These are phyloP conservation scores for Mionectes macconnelli DNA, from an alignment of 2,113 vertebrate species.

Conservation along the genomic window DNA sequence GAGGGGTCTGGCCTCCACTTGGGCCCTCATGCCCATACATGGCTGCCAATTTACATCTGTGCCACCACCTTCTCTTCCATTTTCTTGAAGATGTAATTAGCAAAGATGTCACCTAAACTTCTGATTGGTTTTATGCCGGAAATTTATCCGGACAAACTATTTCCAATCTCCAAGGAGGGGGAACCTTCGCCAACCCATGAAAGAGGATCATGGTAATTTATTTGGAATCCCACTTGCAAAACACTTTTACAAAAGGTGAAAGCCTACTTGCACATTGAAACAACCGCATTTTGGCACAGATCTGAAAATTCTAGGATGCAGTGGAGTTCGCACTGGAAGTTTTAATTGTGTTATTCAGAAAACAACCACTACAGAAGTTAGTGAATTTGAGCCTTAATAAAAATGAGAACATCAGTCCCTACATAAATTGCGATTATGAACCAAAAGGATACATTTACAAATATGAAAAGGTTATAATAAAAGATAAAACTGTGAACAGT, in stretches of 20 bases:
- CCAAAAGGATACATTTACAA: neutral
- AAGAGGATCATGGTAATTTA: neutral
- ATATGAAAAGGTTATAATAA: neutral
- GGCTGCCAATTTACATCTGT: too few species aligned
- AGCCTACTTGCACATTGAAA: neutral
- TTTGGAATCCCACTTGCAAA: neutral
- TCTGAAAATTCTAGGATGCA: neutral
- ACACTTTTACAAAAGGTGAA: neutral
- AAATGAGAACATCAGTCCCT: neutral
- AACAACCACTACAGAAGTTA: neutral
- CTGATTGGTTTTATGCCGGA: too few species aligned
- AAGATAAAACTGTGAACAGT: neutral
- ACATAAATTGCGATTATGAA: neutral
- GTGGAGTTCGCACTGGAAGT: accelerated
- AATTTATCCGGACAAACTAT: too few species aligned
- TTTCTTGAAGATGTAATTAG: too few species aligned
- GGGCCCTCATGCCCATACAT: too few species aligned
- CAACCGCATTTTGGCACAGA: neutral
- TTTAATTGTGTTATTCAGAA: neutral
- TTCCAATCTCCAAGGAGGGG: too few species aligned
- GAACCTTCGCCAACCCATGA: too few species aligned
- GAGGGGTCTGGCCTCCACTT: too few species aligned
- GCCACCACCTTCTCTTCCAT: too few species aligned
- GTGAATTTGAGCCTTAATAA: neutral
- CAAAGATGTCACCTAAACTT: too few species aligned